phyloP scores from a whole-genome alignment of 2,113 vertebrate species.

The Leiothrix lutea region DNA sequence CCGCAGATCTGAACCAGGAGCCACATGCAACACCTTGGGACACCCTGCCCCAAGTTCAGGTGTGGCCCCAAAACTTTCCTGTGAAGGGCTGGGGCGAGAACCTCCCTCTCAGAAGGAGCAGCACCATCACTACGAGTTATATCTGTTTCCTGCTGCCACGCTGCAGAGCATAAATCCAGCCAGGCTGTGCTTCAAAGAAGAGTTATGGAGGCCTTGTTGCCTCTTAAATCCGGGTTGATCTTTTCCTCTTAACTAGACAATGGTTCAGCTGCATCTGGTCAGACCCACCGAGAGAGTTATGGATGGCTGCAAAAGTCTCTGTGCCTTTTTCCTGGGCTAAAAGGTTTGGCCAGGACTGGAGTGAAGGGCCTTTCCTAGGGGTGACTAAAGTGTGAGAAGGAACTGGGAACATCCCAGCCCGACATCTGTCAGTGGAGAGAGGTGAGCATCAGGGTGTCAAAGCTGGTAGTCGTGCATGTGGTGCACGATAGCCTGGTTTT shows the following conservation, averaged over 20 bases:
- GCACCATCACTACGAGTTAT: accelerated
- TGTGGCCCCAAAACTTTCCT: background rate
- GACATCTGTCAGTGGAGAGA: background rate
- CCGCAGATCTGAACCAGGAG: background rate
- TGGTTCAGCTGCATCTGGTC: constrained; percentile 16
- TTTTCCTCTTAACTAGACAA: constrained; percentile 17
- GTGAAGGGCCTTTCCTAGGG: background rate
- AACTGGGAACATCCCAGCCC: background rate
- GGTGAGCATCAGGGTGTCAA: background rate
- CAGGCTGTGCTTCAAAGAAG: background rate
- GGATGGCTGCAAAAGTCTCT: background rate
- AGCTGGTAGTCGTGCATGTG: background rate
- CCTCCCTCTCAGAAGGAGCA: background rate
- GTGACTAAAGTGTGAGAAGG: accelerated
- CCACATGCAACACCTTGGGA: accelerated
- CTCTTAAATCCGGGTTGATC: constrained; percentile 32
- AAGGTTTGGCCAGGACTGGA: background rate
- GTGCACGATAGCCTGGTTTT: accelerated
- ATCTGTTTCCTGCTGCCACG: background rate
- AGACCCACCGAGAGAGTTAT: background rate
- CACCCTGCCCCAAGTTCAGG: accelerated
- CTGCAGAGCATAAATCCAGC: background rate
- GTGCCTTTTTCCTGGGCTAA: background rate
- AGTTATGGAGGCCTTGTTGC: constrained; percentile 39
- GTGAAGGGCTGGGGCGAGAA: accelerated